Evolutionary conservation across 2,888 invertebrate species (phyloP).

Genomic region (Drosophila bunnanda): DNA sequence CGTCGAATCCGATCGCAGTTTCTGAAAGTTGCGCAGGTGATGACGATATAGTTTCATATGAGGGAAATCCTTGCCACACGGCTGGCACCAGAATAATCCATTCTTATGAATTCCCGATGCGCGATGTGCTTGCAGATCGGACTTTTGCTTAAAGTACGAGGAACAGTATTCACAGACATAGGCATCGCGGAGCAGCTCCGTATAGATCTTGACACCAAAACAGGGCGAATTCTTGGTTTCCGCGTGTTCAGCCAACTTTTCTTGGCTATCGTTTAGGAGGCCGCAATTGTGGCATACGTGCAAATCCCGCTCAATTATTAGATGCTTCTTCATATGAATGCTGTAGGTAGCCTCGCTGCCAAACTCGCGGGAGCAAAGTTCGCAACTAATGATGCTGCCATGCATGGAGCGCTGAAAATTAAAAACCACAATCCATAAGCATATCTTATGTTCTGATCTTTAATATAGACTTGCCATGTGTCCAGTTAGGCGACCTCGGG

Average conservation of each 20-base stretch:
- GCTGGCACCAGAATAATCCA: conserved; percentile 67
- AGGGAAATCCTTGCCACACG: conserved; percentile 58
- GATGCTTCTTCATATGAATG: conserved; percentile 78
- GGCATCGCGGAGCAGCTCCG: conserved; percentile 62
- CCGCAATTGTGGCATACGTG: conserved; percentile 79
- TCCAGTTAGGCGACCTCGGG: conserved; percentile 64
- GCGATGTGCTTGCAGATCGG: conserved; percentile 75
- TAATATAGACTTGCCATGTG: conserved; percentile 67
- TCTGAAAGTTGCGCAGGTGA: conserved; percentile 64
- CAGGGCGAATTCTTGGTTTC: conserved; percentile 39
- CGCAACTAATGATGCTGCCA: conserved; percentile 67
- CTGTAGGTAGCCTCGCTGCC: conserved; percentile 64
- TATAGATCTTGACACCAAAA: conserved; percentile 45
- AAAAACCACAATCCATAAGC: not conserved
- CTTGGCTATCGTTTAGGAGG: conserved; percentile 62
- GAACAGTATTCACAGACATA: conserved; percentile 82
- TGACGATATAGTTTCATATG: conserved; percentile 73
- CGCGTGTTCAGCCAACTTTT: conserved; percentile 51
- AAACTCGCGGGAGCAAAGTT: conserved; percentile 76
- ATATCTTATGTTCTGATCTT: not conserved
- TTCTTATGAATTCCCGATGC: conserved; percentile 66
- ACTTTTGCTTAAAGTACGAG: conserved; percentile 68
- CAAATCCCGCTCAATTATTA: conserved; percentile 65
- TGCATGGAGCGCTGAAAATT: conserved; percentile 54
- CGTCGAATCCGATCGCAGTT: conserved; percentile 47